Evolutionary conservation across 2,888 invertebrate species (phyloP).

Genomic region (Bruchidius siliquastri): DNA sequence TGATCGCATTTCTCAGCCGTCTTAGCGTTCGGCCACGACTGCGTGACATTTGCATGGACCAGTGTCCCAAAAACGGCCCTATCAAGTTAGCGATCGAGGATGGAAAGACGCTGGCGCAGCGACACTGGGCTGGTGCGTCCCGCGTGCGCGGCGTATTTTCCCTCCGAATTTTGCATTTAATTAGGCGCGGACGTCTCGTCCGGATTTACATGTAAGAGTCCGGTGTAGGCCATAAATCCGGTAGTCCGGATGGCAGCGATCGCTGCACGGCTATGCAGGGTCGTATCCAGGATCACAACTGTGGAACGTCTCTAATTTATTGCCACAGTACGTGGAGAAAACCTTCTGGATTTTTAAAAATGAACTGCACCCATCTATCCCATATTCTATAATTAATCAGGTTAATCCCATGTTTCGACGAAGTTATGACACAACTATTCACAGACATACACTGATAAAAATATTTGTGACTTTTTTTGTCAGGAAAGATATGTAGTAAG

Average conservation of each 20-base stretch:
- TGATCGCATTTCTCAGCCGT: neutral
- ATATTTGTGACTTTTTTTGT: too few species aligned
- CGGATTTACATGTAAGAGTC: slow-evolving; percentile 32
- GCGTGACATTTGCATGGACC: neutral
- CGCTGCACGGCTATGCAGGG: neutral
- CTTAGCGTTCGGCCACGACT: neutral
- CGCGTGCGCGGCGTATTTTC: slow-evolving; percentile 1
- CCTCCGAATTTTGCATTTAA: slow-evolving; percentile 28
- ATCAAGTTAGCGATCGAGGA: neutral
- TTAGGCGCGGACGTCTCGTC: slow-evolving; percentile 24
- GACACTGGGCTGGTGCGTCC: too few species aligned
- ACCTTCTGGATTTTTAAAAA: too few species aligned
- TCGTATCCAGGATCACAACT: neutral
- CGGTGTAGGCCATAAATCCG: slow-evolving; percentile 30
- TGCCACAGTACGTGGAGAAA: too few species aligned
- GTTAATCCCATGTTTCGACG: too few species aligned
- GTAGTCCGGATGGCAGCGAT: slow-evolving; percentile 1
- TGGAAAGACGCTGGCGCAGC: neutral
- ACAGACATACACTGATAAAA: too few species aligned
- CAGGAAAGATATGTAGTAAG: too few species aligned
- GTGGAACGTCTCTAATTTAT: neutral
- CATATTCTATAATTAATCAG: too few species aligned
- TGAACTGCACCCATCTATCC: too few species aligned
- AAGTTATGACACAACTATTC: too few species aligned
- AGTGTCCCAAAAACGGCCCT: neutral